Evolutionary conservation across 1,140 invertebrate species (phyloP), one percentile per base, ranked within the genome.

Genomic region (Heliconius congener): DNA sequence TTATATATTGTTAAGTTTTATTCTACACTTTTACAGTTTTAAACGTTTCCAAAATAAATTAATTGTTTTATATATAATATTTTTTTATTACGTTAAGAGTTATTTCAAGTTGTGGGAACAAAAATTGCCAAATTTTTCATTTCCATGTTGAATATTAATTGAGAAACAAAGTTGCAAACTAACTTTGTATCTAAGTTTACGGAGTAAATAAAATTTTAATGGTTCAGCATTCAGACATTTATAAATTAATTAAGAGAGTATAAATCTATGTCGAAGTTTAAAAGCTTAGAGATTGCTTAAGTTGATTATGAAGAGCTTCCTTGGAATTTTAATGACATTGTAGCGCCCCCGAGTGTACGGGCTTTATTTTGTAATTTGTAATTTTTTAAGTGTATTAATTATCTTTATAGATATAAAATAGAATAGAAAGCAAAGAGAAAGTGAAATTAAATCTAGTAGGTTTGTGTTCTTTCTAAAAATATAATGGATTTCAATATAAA

Each of bases 221-320:
- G 74, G 37, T 60, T 37, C 37, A 34, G 74, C 30, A 66, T 75
- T 75, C n/a, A 75, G 74, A 75, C 37, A 75, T 66, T 66, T 50
- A 75, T 66, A 75, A 66, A 75, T 75, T 75, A 60, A 75, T 75
- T 75, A 75, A 66, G 30, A 11, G 55, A 75, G 55, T 66, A 75
- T 75, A 75, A 75, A 75, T 75, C 60, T 75, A 75, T 50, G 74
- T 57, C 74, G 55, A 57, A 55, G 74, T 66, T 75, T 75, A 75
- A 75, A 66, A 75, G 74, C 74, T 75, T 57, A 57, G 74, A 75
- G 37, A 75, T 75, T 75, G 74, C 34, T 75, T 37, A 39, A 75
- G 34, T 75, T 75, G 55, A 75, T 75, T 75, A 75, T 75, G 55
- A 75, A 75, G 55, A 74, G 55, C 74, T 66, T 75, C 60, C 74